phyloP scores from a whole-genome alignment of 2,797 vertebrate species.

The Cyclura pinguis region DNA sequence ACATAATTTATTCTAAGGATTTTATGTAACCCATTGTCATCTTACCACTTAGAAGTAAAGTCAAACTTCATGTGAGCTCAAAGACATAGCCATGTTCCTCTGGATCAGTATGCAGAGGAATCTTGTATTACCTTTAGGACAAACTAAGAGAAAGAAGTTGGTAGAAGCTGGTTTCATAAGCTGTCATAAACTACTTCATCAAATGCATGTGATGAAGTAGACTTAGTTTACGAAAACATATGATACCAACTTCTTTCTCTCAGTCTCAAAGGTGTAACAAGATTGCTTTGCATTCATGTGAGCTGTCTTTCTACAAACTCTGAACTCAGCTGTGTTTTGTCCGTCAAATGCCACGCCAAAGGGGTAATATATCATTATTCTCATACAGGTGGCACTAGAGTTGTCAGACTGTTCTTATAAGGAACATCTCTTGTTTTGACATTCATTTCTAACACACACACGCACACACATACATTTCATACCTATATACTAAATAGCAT shows the following conservation, averaged over 20 bases:
- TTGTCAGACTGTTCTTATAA: neutral
- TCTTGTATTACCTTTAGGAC: too few species aligned
- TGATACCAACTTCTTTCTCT: too few species aligned
- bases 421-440: neutral
- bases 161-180: too few species aligned
- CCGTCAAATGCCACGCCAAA: accelerated
- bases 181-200: too few species aligned
- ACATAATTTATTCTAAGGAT: neutral
- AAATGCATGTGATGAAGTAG: too few species aligned
- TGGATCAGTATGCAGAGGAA: too few species aligned
- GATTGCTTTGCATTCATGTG: neutral
- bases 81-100: too few species aligned
- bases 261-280: too few species aligned
- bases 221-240: too few species aligned
- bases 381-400: neutral
- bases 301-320: neutral
- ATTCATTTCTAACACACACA: neutral
- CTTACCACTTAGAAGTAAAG: neutral
- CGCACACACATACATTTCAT: neutral
- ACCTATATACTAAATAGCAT: neutral
- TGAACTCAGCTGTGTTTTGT: accelerated
- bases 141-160: too few species aligned
- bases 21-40: neutral
- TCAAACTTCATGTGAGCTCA: neutral
- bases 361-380: neutral